phyloP scores from a whole-genome alignment of 2,888 invertebrate genomes.

The Lycaena phlaeas region DNA sequence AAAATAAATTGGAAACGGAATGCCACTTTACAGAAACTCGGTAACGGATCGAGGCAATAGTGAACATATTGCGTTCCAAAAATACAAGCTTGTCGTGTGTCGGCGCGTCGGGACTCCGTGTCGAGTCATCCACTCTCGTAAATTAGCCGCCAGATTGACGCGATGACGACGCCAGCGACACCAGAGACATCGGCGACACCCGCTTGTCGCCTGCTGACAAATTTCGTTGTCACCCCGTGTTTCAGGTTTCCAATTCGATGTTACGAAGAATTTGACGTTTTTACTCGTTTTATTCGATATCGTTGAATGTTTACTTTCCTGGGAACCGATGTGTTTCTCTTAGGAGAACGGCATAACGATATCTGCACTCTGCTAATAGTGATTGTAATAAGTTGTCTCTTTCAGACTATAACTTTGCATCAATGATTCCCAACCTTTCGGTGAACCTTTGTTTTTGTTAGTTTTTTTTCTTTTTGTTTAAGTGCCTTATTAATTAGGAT shows the following conservation, averaged over 20 bases:
- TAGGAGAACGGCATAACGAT: too few species aligned
- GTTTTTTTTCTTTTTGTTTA: too few species aligned
- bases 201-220: slow-evolving; percentile 30
- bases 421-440: too few species aligned
- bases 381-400: too few species aligned
- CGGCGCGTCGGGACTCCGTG: slow-evolving; percentile 10
- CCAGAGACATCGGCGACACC: slow-evolving; percentile 24
- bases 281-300: neutral
- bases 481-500: too few species aligned
- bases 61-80: slow-evolving; percentile 24
- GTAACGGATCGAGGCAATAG: slow-evolving; percentile 19
- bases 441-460: too few species aligned
- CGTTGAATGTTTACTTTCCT: neutral
- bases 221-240: slow-evolving; percentile 28
- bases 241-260: neutral
- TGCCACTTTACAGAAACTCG: slow-evolving; percentile 6
- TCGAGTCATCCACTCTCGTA: slow-evolving; percentile 20
- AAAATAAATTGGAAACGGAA: slow-evolving; percentile 7
- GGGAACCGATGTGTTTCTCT: neutral
- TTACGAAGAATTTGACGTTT: neutral
- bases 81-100: slow-evolving; percentile 23
- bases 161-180: slow-evolving; percentile 21
- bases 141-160: slow-evolving; percentile 34
- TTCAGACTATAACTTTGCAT: too few species aligned
- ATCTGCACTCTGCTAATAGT: too few species aligned